Evolutionary conservation across 2,797 vertebrate genomes (phyloP), one percentile per base, ranked within the genome.

Genomic region (Setipinna tenuifilis): DNA sequence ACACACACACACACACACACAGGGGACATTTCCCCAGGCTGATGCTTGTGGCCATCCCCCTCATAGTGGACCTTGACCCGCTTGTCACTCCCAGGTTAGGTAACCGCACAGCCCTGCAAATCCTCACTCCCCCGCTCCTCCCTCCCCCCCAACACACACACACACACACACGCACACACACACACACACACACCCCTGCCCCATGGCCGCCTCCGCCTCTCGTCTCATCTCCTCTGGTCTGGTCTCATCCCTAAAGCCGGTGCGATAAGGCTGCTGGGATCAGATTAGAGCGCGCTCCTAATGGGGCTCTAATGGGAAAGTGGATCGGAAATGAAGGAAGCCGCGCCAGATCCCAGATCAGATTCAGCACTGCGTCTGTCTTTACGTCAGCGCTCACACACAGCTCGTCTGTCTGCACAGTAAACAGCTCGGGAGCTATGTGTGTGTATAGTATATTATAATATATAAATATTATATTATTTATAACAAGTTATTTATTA

Each of bases 1-100:
- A 68, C 62, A 68, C 62, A 68, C 62, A 68, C 62, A 75, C 68
- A 75, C 68, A 75, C 68, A 75, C 68, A 35, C 68, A 41, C 68
- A 75, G 14, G 9, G 35, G 1, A 21, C 16, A 41, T 44, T 78
- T 35, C 71, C 71, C 14, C 68, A 21, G 71, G 71, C 35, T 44
- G 17, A 44, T 19, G 31, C 35, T 78, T 44, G 31, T 44, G 31
- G 71, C 41, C 71, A 78, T 54, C 50, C 50, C 71, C 19, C 71
- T 41, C 35, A 7, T 78, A 25, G 31, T 78, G 71, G 71, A 78
- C 71, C 71, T 78, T 78, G 71, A 78, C 71, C 71, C 17, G 71
- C 31, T 78, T 78, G 71, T 78, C 71, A 7, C 35, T 35, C 31
- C 10, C 35, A 78, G 16, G 31, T 78, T 78, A 44, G 35, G 71